phyloP scores from a whole-genome alignment of 1,140 invertebrate genomes.

The Drosophila hydei region DNA sequence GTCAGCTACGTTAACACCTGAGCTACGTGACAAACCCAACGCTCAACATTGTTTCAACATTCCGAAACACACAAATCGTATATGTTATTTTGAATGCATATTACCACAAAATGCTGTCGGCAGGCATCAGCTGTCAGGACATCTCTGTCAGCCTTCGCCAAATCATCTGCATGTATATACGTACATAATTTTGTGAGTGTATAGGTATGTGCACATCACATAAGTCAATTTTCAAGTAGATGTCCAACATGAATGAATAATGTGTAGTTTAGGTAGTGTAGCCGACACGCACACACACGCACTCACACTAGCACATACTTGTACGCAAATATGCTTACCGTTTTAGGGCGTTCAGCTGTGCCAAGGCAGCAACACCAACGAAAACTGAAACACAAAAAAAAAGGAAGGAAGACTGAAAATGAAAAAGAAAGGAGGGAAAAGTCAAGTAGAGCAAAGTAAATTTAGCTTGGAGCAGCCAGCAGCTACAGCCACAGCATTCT shows the following conservation, averaged over 20 bases:
- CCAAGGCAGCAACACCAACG: constrained; percentile 24
- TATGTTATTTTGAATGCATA: constrained; percentile 55
- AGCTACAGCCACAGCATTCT: constrained; percentile 54
- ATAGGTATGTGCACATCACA: constrained; percentile 38
- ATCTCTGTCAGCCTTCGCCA: constrained; percentile 18
- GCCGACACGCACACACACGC: not conserved
- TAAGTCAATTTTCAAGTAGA: constrained; percentile 70
- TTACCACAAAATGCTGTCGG: constrained; percentile 48
- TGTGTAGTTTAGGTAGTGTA: constrained; percentile 43
- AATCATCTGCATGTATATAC: not conserved
- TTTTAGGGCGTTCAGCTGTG: constrained; percentile 49
- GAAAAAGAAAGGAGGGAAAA: not conserved
- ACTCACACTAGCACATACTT: constrained; percentile 7
- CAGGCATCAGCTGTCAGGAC: constrained; percentile 26
- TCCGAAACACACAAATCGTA: constrained; percentile 35
- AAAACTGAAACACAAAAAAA: constrained; percentile 11
- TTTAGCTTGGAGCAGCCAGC: constrained; percentile 46
- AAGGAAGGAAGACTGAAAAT: constrained; percentile 3
- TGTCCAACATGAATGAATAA: constrained; percentile 69
- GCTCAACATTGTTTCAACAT: constrained; percentile 33
- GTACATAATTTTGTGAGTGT: not conserved
- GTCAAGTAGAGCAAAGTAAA: constrained; percentile 55
- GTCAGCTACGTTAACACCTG: constrained; percentile 23
- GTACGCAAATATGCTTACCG: constrained; percentile 47
- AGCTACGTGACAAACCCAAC: constrained; percentile 23